Conservation (phyloP, 1,140 invertebrate species). For the Solenopsis invicta region DNA sequence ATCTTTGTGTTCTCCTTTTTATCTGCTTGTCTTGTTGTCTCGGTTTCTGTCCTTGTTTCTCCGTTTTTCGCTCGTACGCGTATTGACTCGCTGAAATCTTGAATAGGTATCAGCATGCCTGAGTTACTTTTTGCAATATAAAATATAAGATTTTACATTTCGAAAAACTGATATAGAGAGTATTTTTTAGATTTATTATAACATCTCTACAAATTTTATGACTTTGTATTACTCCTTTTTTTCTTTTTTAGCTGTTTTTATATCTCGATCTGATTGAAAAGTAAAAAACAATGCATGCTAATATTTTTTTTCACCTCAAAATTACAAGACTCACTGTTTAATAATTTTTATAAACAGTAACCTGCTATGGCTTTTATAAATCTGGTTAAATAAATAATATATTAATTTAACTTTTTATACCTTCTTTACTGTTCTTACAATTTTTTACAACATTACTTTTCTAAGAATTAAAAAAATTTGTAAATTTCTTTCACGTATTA, state of each 20-base stretch:
- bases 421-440: not conserved
- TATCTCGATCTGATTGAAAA: not conserved
- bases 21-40: slow-evolving; percentile 15
- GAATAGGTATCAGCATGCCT: slow-evolving; percentile 8
- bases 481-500: not conserved
- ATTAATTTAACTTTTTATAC: slow-evolving; percentile 19
- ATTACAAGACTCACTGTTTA: not conserved
- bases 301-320: slow-evolving; percentile 10
- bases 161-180: not conserved
- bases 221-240: too few relatives aligned
- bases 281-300: not conserved
- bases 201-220: not conserved
- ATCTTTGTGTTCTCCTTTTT: not conserved
- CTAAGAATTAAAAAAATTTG: not conserved
- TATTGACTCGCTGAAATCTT: slow-evolving; percentile 50
- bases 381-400: slow-evolving; percentile 56
- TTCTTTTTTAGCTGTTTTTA: not conserved
- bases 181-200: not conserved
- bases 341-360: not conserved
- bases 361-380: not conserved
- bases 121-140: slow-evolving; percentile 21
- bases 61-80: slow-evolving; percentile 29
- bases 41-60: not conserved
- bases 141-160: slow-evolving; percentile 23
- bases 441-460: not conserved